These are phyloP conservation scores for Neodon shergylaensis DNA, from an alignment of 2,113 vertebrate species.

Conservation along the genomic window DNA sequence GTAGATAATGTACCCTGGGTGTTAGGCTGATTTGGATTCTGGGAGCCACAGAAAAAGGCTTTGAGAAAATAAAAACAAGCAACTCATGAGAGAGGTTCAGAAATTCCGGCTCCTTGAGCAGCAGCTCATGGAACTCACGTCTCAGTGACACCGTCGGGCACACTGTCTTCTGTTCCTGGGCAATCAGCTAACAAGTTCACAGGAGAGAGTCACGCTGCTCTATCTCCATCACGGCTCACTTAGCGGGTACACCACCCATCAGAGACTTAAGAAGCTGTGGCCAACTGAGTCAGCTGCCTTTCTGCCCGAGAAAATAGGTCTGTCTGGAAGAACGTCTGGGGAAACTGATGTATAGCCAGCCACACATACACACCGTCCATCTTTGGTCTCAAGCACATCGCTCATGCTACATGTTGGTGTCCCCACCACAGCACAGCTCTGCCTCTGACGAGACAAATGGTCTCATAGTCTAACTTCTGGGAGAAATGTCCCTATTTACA, in stretches of 20 bases:
- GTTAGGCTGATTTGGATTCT: neutral
- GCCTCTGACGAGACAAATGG: accelerated
- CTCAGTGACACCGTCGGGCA: accelerated
- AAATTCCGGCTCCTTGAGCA: accelerated
- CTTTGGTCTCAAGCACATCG: accelerated
- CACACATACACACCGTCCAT: accelerated
- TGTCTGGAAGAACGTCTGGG: neutral
- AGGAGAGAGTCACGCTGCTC: neutral
- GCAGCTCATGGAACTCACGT: neutral
- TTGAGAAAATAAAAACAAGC: neutral
- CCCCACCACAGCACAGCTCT: accelerated
- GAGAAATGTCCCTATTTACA: neutral
- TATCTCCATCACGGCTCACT: accelerated
- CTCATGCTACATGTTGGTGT: neutral
- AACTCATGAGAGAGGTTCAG: neutral
- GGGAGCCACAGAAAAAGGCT: neutral
- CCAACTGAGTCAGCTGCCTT: accelerated
- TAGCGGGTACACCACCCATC: accelerated
- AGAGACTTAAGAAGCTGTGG: accelerated
- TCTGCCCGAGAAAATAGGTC: too few relatives aligned
- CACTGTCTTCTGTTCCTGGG: neutral
- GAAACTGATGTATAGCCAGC: accelerated
- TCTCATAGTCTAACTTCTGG: neutral
- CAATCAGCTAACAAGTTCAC: neutral
- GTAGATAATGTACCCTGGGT: accelerated